Evolutionary conservation across 1,140 invertebrate species (phyloP), one percentile per base, ranked within the genome.

Genomic region (Brachionus asplanchnoidis): DNA sequence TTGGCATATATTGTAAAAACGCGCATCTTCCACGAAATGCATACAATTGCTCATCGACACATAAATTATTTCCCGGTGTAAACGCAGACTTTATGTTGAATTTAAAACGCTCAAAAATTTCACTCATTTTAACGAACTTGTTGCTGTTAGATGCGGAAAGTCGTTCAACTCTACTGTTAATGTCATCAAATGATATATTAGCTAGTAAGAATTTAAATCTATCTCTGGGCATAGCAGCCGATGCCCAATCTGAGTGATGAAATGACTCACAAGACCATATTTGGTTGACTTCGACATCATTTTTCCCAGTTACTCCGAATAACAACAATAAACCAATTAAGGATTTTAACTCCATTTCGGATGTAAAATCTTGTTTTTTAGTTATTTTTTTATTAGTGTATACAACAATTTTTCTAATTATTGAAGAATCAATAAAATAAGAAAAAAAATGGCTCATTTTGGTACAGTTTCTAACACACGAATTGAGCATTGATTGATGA

Each of bases 1-100:
- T 87, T 53, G 90, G 87, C 50, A 92, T 90, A 53, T 88, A 88
- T 80, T 88, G 88, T 12, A 85, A 50, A 84, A 87, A 88, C 26
- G 82, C 56, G 78, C 87, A 88, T 9, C 86, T 26, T 5, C 87
- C 88, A 40, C 86, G 14, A 77, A 87, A 87, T 12, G 85, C 80
- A 32, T 87, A 80, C 66, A 88, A 84, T 77, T 88, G 87, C 70
- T 88, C 87, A 85, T 88, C 88, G n/a, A 88, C 86, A 7, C 86
- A 87, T 11, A 88, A 11, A 60, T 84, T 44, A 46, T 86, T 40
- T 12, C 85, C 65, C 7, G 86, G 85, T 9, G 6, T 50, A 6
- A 50, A 12, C 14, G 14, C 6, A 23, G 7, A 50, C 6, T 6
- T 9, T 50, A 50, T 50, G 14, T 50, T 50, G 6, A 12, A 50